phyloP scores from a whole-genome alignment of 2,797 vertebrate genomes.

The Xyrichtys novacula region DNA sequence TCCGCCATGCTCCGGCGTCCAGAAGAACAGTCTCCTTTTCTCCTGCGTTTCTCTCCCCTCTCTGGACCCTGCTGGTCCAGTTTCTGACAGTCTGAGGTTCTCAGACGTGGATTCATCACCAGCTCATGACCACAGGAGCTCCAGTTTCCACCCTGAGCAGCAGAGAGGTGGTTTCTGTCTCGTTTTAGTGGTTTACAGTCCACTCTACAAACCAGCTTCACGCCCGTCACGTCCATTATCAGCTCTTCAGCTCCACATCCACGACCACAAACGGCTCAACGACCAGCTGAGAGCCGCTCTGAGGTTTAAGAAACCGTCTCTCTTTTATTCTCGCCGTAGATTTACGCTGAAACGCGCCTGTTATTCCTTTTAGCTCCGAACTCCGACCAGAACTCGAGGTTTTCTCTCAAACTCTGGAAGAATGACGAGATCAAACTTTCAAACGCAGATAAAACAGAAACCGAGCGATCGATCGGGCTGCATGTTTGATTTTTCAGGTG shows the following conservation, averaged over 20 bases:
- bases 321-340: background rate
- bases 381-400: no score
- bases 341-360: background rate
- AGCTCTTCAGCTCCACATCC: constrained; percentile 30
- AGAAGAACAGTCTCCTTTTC: no score
- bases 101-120: constrained; percentile 7
- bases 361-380: background rate
- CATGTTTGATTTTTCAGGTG: background rate
- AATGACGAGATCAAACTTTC: no score
- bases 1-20: no score
- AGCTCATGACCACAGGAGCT: background rate
- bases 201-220: constrained; percentile 19
- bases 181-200: constrained; percentile 21
- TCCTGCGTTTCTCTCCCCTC: background rate
- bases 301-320: background rate
- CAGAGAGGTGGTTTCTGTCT: background rate
- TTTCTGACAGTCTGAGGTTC: background rate
- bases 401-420: no score
- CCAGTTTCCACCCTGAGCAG: background rate
- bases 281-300: background rate
- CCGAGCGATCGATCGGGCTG: no score
- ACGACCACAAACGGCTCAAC: constrained; percentile 1
- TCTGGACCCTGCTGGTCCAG: background rate
- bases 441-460: no score
- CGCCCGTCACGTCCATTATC: constrained; percentile 43